A percentile compares a stretch with the other conserved stretches of the same genome.
These are phyloP conservation scores for Meloidogyne chitwoodi DNA, from an alignment of 1,140 invertebrate genomes.

Conservation along the genomic window DNA sequence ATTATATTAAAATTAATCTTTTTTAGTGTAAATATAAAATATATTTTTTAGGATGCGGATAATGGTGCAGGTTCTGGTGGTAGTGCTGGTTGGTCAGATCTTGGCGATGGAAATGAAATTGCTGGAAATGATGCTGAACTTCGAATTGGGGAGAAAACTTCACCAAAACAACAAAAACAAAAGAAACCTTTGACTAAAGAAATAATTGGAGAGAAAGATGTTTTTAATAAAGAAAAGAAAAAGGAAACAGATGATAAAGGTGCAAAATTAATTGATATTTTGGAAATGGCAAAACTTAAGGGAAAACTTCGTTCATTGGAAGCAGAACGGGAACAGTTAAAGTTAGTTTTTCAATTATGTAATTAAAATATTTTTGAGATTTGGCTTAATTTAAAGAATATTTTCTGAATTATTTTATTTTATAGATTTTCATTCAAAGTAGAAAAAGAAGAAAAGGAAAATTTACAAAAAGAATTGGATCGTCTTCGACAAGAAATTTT, in stretches of 20 bases:
- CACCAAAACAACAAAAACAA: background rate
- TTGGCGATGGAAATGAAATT: slow-evolving; percentile 22
- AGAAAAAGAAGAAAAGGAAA: slow-evolving; percentile 31
- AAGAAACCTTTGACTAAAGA: background rate
- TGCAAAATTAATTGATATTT: slow-evolving; percentile 12
- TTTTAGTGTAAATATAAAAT: too few relatives aligned
- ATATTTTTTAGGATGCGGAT: slow-evolving; percentile 28
- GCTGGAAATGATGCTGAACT: background rate
- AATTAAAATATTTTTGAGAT: background rate
- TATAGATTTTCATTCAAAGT: slow-evolving; percentile 22
- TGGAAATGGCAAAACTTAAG: slow-evolving; percentile 34
- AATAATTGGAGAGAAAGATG: background rate
- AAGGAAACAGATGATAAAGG: slow-evolving; percentile 11
- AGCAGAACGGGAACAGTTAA: slow-evolving; percentile 25
- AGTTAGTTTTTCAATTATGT: slow-evolving; percentile 4
- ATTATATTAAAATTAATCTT: background rate
- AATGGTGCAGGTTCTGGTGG: slow-evolving; percentile 28
- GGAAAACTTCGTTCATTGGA: slow-evolving; percentile 23
- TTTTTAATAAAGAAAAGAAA: background rate
- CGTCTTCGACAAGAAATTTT: slow-evolving; percentile 23
- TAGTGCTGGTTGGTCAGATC: slow-evolving; percentile 33
- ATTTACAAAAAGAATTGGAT: slow-evolving; percentile 20
- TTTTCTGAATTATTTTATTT: slow-evolving; percentile 1
- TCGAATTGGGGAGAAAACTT: background rate
- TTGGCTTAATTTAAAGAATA: background rate